Conservation (phyloP, 2,888 invertebrate species). For the Augochlorella aurata region DNA sequence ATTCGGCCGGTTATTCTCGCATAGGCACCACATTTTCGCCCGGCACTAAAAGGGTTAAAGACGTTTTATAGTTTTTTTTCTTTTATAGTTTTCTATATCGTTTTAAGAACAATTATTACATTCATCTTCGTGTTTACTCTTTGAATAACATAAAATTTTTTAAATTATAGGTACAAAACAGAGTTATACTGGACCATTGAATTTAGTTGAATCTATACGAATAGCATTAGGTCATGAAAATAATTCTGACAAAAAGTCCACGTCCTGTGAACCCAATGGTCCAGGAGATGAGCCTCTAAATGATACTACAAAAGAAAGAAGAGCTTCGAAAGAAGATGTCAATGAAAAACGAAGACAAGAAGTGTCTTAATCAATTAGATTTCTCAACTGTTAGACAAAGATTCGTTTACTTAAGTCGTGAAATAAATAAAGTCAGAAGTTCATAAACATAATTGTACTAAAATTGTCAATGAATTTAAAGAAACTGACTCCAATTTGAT, state of each 20-base stretch:
- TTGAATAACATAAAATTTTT: neutral
- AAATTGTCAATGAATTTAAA: slow-evolving; percentile 15
- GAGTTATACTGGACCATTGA: slow-evolving; percentile 84
- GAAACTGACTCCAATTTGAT: slow-evolving; percentile 2
- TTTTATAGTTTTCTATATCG: neutral
- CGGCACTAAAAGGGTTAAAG: too few relatives aligned
- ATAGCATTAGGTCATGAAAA: slow-evolving; percentile 83
- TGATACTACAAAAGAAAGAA: slow-evolving; percentile 31
- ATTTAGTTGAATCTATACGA: slow-evolving; percentile 85
- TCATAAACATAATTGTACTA: slow-evolving; percentile 15
- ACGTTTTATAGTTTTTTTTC: neutral
- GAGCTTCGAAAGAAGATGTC: slow-evolving; percentile 63
- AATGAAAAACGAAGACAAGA: slow-evolving; percentile 79
- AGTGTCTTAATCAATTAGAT: slow-evolving; percentile 72
- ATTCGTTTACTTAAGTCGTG: neutral
- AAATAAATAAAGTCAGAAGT: slow-evolving; percentile 17
- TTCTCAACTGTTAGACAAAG: slow-evolving; percentile 8
- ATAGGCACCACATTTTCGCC: too few relatives aligned
- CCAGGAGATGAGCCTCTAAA: slow-evolving; percentile 69
- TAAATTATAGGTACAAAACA: slow-evolving; percentile 85
- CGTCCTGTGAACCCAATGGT: slow-evolving; percentile 32
- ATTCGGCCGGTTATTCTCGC: too few relatives aligned
- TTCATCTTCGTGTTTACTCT: neutral
- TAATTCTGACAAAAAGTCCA: slow-evolving; percentile 4
- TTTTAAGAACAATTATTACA: neutral